Evolutionary conservation across 2,797 vertebrate genomes (phyloP).

Genomic region (Sebastolobus altivelis): DNA sequence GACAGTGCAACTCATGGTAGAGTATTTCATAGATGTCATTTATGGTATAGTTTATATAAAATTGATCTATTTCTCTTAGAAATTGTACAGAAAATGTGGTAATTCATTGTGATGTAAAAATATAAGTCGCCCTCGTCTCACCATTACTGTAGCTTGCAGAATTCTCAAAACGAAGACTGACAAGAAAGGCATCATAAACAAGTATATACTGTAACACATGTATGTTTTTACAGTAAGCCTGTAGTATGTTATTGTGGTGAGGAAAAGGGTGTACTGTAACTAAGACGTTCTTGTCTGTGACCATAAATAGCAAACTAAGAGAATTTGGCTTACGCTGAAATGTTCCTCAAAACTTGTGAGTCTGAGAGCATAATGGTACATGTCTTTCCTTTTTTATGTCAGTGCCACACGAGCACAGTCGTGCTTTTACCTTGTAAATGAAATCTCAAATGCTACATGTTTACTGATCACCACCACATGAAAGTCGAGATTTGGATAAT

Average conservation of each 20-base stretch:
- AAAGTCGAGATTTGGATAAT: fast-evolving
- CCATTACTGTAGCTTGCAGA: no score
- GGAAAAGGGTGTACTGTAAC: neutral
- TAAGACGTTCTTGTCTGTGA: neutral
- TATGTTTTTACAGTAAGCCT: neutral
- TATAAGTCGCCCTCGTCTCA: no score
- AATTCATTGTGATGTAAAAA: neutral
- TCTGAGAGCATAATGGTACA: neutral
- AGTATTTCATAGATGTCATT: neutral
- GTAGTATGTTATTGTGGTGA: neutral
- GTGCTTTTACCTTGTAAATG: neutral
- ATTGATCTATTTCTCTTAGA: neutral
- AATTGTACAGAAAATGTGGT: no score
- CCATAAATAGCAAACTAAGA: neutral
- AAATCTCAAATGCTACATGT: neutral
- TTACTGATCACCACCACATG: neutral
- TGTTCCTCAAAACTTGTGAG: neutral
- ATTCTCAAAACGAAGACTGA: neutral
- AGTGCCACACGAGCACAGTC: neutral
- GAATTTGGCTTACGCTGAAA: neutral
- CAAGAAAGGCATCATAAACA: neutral
- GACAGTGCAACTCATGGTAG: neutral
- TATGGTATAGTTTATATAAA: neutral
- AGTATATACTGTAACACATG: neutral
- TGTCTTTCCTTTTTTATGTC: neutral